phyloP scores from a whole-genome alignment of 92 coral and sea anemone genomes.

The Zoanthus sansibaricus region DNA sequence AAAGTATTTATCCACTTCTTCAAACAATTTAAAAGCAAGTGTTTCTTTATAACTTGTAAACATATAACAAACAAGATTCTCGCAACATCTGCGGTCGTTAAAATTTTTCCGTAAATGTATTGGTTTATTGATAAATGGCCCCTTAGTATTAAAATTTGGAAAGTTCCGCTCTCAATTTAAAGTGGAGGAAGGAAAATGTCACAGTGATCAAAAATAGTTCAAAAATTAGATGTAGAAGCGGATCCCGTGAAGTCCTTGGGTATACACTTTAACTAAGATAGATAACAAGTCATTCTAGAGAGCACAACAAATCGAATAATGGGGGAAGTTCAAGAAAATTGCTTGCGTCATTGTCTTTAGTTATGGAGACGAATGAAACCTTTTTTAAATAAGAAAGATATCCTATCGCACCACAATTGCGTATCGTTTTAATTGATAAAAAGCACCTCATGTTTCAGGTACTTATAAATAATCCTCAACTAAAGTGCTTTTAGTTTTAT shows the following conservation, averaged over 20 bases:
- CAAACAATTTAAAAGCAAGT: background rate
- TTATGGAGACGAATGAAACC: background rate
- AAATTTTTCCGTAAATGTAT: background rate
- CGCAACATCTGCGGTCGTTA: background rate
- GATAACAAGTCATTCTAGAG: background rate
- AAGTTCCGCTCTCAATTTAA: background rate
- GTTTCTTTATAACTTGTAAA: background rate
- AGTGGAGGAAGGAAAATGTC: background rate
- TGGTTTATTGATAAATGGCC: background rate
- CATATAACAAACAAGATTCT: background rate
- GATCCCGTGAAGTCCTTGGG: too few relatives aligned
- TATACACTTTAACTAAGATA: too few relatives aligned
- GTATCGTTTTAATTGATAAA: background rate
- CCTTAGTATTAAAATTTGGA: background rate
- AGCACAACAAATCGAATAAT: background rate
- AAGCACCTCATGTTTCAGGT: background rate
- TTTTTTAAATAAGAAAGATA: background rate
- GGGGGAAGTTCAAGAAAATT: background rate
- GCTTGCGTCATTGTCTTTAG: background rate
- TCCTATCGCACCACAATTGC: background rate
- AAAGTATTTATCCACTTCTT: background rate
- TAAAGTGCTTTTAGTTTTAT: background rate
- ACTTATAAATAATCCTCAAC: background rate
- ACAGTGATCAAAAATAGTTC: background rate
- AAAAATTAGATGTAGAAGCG: background rate